These are phyloP conservation scores for Diadegma fenestrale DNA, from an alignment of 2,888 invertebrate genomes.

Conservation along the genomic window DNA sequence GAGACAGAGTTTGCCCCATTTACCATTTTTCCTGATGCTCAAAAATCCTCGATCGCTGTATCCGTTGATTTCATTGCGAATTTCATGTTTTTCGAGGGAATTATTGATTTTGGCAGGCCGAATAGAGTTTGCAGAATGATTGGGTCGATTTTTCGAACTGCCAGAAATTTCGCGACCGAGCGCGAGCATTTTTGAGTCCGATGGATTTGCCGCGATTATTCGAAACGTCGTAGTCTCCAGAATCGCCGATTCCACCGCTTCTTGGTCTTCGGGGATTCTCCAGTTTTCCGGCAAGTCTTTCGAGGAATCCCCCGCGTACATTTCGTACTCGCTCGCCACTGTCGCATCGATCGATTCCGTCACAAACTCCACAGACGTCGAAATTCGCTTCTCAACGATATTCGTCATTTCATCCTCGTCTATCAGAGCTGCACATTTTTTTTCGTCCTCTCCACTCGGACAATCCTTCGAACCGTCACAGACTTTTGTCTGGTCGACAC, in stretches of 20 bases:
- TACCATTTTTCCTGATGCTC: constrained; percentile 90
- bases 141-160: constrained; percentile 67
- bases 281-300: constrained; percentile 12
- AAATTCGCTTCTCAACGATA: constrained; percentile 23
- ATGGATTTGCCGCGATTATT: constrained; percentile 64
- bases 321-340: not conserved
- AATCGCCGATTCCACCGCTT: constrained; percentile 76
- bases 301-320: not conserved
- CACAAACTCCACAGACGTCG: constrained; percentile 15
- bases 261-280: constrained; percentile 72
- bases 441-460: constrained; percentile 91
- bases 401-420: constrained; percentile 75
- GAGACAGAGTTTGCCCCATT: constrained; percentile 92
- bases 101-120: constrained; percentile 68
- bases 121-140: constrained; percentile 67
- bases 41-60: constrained; percentile 87
- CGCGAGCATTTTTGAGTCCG: constrained; percentile 67
- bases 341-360: constrained; percentile 19
- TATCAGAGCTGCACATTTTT: constrained; percentile 87
- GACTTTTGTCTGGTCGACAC: constrained; percentile 88
- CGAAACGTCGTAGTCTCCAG: constrained; percentile 76
- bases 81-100: constrained; percentile 54
- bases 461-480: constrained; percentile 91
- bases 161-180: constrained; percentile 77
- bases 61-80: constrained; percentile 78